Evolutionary conservation across 2,888 invertebrate species (phyloP).

Genomic region (Hydroisotoma schaefferi): DNA sequence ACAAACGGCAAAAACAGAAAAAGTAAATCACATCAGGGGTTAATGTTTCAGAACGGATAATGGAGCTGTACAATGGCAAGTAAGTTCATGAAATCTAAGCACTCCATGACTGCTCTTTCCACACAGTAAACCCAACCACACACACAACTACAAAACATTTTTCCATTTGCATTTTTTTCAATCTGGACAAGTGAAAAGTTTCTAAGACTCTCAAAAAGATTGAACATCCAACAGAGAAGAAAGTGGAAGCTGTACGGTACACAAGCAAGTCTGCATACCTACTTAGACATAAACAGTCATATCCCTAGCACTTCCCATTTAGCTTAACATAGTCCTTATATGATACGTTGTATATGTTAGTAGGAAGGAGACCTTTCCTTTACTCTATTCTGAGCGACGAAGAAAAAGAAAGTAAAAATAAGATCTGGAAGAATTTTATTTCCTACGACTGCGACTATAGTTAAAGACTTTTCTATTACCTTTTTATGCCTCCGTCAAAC

Average conservation of each 20-base stretch:
- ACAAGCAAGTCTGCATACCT: background rate
- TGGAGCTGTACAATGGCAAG: constrained; percentile 15
- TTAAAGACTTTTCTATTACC: no score
- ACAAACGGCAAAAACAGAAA: no score
- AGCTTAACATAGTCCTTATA: background rate
- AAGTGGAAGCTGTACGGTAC: background rate
- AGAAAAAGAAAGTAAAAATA: no score
- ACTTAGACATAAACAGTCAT: no score
- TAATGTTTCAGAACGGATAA: constrained; percentile 40
- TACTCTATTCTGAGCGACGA: no score
- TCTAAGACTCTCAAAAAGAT: constrained; percentile 10
- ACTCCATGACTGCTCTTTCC: constrained; percentile 1
- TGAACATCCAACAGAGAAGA: background rate
- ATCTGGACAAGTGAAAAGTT: constrained; percentile 36
- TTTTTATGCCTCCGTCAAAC: no score
- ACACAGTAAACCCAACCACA: constrained; percentile 6
- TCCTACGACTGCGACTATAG: no score
- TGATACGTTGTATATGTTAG: background rate
- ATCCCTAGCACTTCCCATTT: constrained; percentile 3
- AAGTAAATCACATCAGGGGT: constrained; percentile 14
- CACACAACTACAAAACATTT: background rate
- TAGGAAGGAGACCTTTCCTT: no score
- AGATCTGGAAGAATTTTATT: no score
- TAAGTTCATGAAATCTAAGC: background rate
- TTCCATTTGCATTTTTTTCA: constrained; percentile 37